A percentile compares a stretch with the other conserved stretches of the same genome.
Evolutionary conservation across 2,888 invertebrate genomes (phyloP).

Genomic region (Nomada flava): DNA sequence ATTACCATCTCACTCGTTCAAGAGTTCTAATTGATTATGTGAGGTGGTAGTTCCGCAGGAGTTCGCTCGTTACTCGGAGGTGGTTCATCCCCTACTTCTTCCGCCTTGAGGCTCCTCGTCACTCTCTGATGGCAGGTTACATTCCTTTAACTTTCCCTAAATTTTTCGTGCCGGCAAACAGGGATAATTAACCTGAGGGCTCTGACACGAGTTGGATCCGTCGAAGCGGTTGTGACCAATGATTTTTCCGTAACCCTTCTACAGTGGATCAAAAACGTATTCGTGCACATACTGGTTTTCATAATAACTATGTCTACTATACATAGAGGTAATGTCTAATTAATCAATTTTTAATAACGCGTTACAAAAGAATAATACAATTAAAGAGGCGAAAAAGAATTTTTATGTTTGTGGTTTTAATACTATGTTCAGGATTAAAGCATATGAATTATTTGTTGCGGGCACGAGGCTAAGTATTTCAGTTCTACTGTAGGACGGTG

Average conservation of each 20-base stretch:
- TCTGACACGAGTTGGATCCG: not conserved
- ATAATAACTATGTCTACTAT: no score
- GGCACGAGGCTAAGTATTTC: no score
- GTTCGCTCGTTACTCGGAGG: conserved; percentile 70
- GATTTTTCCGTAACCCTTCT: not conserved
- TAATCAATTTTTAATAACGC: no score
- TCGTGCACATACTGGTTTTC: no score
- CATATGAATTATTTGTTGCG: no score
- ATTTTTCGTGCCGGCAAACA: conserved; percentile 20
- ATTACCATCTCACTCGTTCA: conserved; percentile 78
- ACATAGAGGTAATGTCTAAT: no score
- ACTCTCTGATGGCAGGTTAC: conserved; percentile 33
- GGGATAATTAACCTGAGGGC: conserved; percentile 32
- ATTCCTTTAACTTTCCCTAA: conserved; percentile 43
- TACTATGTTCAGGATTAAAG: no score
- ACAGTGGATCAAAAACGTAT: no score
- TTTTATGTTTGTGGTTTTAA: no score
- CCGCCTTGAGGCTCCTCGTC: conserved; percentile 29
- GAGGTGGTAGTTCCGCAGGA: conserved; percentile 72
- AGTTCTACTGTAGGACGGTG: no score
- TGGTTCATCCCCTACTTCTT: conserved; percentile 55
- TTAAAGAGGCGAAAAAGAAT: no score
- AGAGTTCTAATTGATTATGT: conserved; percentile 80
- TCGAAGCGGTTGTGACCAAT: conserved; percentile 13
- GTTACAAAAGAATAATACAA: no score